Evolutionary conservation across 1,140 invertebrate genomes (phyloP).

Genomic region (Drosophila miranda): DNA sequence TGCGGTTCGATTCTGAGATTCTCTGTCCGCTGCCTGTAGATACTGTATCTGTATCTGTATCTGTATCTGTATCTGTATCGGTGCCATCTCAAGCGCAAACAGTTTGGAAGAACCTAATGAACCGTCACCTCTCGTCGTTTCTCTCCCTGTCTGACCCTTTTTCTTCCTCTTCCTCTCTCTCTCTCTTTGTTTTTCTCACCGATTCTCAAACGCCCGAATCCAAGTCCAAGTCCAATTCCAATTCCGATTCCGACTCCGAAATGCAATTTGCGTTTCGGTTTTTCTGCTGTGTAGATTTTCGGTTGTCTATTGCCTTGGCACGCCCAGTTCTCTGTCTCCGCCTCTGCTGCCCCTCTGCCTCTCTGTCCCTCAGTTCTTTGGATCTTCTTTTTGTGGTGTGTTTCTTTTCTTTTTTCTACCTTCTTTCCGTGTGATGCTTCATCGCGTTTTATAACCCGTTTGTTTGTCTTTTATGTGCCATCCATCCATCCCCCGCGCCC

Average conservation of each 20-base stretch:
- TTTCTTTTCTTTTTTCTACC: neutral
- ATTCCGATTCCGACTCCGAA: slow-evolving; percentile 1
- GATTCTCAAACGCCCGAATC: slow-evolving; percentile 11
- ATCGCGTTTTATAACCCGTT: slow-evolving; percentile 66
- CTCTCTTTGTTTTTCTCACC: slow-evolving; percentile 65
- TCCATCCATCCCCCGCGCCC: neutral
- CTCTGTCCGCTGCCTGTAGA: neutral
- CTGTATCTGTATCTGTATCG: neutral
- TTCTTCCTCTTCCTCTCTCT: neutral
- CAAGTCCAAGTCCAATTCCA: too few relatives aligned
- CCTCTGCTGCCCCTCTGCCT: neutral
- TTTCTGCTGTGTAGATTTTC: slow-evolving; percentile 13
- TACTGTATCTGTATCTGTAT: slow-evolving; percentile 1
- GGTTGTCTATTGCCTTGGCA: slow-evolving; percentile 49
- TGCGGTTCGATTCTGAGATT: slow-evolving; percentile 10
- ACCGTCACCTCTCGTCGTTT: slow-evolving; percentile 33
- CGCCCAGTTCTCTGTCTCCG: slow-evolving; percentile 46
- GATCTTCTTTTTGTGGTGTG: too few relatives aligned
- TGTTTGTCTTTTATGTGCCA: slow-evolving; percentile 12
- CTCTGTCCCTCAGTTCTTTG: too few relatives aligned
- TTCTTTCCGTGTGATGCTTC: slow-evolving; percentile 27
- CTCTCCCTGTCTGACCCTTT: slow-evolving; percentile 1
- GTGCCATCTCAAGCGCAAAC: slow-evolving; percentile 48
- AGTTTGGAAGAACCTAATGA: slow-evolving; percentile 63
- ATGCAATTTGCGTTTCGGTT: slow-evolving; percentile 70